Evolutionary conservation across 2,797 vertebrate genomes (phyloP).

Genomic region (Urophycis tenuis): DNA sequence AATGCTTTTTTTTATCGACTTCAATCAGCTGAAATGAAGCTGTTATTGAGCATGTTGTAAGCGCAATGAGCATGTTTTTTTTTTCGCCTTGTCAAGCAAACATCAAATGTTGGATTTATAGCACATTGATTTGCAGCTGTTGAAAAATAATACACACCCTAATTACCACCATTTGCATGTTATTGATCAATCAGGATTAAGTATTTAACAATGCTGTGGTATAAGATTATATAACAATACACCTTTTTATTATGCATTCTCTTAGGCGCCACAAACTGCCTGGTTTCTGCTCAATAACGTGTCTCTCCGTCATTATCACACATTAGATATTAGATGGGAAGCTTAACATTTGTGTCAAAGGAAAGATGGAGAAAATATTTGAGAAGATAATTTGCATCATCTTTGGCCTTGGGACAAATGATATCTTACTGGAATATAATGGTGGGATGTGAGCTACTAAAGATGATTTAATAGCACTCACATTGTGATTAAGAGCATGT

Average conservation of each 20-base stretch:
- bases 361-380: too few species aligned
- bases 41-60: too few species aligned
- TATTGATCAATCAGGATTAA: neutral
- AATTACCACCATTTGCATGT: neutral
- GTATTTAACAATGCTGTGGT: neutral
- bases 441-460: conserved; percentile 32
- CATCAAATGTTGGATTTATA: too few species aligned
- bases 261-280: too few species aligned
- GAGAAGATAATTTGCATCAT: neutral
- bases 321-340: neutral
- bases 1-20: too few species aligned
- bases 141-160: neutral
- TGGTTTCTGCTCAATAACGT: neutral
- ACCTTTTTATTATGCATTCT: too few species aligned
- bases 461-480: conserved; percentile 47
- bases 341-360: neutral
- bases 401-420: neutral
- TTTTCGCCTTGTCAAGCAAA: too few species aligned
- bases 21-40: too few species aligned
- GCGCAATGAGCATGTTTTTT: too few species aligned
- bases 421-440: conserved; percentile 9
- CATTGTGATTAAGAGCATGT: conserved; percentile 7
- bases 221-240: neutral
- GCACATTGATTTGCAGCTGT: too few species aligned
- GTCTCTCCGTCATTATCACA: neutral